Evolutionary conservation across 2,113 vertebrate species (phyloP), one percentile per base, ranked within the genome.

Genomic region (Henicopernis longicauda): DNA sequence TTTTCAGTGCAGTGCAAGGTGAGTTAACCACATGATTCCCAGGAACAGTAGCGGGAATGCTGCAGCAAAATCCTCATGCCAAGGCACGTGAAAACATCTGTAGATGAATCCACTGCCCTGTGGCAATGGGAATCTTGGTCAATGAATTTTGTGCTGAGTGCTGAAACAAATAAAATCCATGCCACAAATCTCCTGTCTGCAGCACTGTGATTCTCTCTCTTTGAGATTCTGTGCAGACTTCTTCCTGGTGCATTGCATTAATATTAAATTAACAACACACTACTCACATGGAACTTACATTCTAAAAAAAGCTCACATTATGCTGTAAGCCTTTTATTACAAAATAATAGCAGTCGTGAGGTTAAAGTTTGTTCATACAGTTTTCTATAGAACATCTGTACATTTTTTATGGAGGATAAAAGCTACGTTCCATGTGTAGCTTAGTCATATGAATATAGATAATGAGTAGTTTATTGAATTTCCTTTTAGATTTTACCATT

Each of bases 301-400:
- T 98, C 97, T 97, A 96, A 97, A 98, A 98, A 98, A 97, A 98
- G 96, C 95, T 96, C 96, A 83, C 96, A 97, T 98, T 98, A 96
- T 98, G 97, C 97, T 96, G 97, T 97, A 97, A 98, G 96, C 97
- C 96, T 98, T 98, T 98, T 97, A 97, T 98, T 95, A 96, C 87
- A 97, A 98, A 97, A 97, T 97, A 98, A 98, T 98, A 96, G 97
- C 97, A 97, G 96, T 96, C 96, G 88, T 92, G 96, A 98, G 97
- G 97, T 98, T 98, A 97, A 97, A 97, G 97, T 97, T 97, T 98
- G 70, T 95, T 98, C 96, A 82, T 90, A 91, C 88, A 73, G 73
- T 97, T 97, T 98, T 97, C 96, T 97, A 96, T 92, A 81, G 97
- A 97, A 95, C 95, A 97, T 97, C 97, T 97, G 96, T 97, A 97